phyloP scores from a whole-genome alignment of 2,888 invertebrate species.

The Abrostola tripartita region DNA sequence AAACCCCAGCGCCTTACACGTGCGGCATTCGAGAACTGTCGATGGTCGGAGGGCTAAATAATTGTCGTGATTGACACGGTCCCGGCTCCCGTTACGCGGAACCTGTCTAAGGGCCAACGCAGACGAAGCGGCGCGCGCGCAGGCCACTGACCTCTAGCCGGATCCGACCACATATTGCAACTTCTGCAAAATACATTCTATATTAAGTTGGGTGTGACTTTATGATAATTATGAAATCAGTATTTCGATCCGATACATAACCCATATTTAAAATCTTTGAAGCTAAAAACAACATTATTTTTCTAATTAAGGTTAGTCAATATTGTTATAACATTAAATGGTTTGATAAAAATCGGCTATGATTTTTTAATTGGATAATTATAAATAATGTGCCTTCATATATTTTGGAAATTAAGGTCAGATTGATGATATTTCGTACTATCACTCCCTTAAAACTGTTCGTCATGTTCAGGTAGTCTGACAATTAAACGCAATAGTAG shows the following conservation, averaged over 20 bases:
- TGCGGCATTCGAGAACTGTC: conserved; percentile 20
- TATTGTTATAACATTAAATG: too few species aligned
- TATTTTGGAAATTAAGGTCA: too few species aligned
- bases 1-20: conserved; percentile 10
- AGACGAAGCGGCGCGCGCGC: conserved; percentile 65
- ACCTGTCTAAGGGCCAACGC: conserved; percentile 65
- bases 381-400: too few species aligned
- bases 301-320: not conserved
- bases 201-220: not conserved
- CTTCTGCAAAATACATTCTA: conserved; percentile 18
- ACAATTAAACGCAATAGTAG: too few species aligned
- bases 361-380: too few species aligned
- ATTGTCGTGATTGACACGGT: conserved; percentile 64
- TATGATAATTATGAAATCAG: not conserved
- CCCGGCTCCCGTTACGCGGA: conserved; percentile 67
- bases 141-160: conserved; percentile 69
- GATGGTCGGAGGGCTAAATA: conserved; percentile 54
- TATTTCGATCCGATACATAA: not conserved
- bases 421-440: too few species aligned
- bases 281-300: not conserved
- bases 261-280: not conserved
- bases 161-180: conserved; percentile 48
- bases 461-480: too few species aligned
- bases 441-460: too few species aligned
- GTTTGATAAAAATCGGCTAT: too few species aligned